Evolutionary conservation across 2,797 vertebrate species (phyloP).

Genomic region (Setipinna tenuifilis): DNA sequence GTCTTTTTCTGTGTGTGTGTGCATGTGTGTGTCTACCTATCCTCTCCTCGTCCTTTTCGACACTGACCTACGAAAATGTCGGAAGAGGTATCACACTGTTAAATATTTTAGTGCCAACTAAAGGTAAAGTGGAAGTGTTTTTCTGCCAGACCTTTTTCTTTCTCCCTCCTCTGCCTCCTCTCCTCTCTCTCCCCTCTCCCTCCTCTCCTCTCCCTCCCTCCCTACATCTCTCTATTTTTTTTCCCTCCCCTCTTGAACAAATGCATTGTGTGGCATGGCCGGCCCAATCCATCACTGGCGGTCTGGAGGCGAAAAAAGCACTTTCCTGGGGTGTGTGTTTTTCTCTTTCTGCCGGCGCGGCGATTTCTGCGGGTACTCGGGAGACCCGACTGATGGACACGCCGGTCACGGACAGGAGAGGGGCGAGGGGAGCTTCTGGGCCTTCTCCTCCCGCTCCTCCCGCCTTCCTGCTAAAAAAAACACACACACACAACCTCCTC

Average conservation of each 20-base stretch:
- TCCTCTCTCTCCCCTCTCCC: no score
- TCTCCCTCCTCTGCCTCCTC: slow-evolving; percentile 21
- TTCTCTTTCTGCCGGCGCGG: slow-evolving; percentile 75
- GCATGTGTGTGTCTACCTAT: slow-evolving; percentile 57
- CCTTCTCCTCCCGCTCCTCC: neutral
- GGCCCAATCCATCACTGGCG: slow-evolving; percentile 76
- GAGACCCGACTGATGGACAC: slow-evolving; percentile 81
- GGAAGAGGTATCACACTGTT: slow-evolving; percentile 72
- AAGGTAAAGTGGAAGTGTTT: slow-evolving; percentile 78
- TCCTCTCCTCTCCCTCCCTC: neutral
- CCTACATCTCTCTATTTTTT: slow-evolving; percentile 30
- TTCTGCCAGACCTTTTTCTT: slow-evolving; percentile 70
- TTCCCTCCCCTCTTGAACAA: slow-evolving; percentile 62
- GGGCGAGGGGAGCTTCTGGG: slow-evolving; percentile 66
- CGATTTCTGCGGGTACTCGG: slow-evolving; percentile 74
- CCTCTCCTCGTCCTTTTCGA: slow-evolving; percentile 59
- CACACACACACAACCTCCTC: slow-evolving; percentile 29
- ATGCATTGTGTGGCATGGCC: slow-evolving; percentile 75
- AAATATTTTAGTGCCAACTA: slow-evolving; percentile 77
- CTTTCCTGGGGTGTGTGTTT: slow-evolving; percentile 77
- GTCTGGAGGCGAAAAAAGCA: slow-evolving; percentile 78
- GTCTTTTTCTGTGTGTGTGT: slow-evolving; percentile 53
- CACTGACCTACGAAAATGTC: slow-evolving; percentile 57
- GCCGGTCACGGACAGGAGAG: slow-evolving; percentile 73
- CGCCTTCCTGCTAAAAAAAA: slow-evolving; percentile 26